Percentiles rank a stretch among this genome's conserved stretches.
Conservation (phyloP, 2,888 invertebrate genomes). For the Hypselothyrea guttata region DNA sequence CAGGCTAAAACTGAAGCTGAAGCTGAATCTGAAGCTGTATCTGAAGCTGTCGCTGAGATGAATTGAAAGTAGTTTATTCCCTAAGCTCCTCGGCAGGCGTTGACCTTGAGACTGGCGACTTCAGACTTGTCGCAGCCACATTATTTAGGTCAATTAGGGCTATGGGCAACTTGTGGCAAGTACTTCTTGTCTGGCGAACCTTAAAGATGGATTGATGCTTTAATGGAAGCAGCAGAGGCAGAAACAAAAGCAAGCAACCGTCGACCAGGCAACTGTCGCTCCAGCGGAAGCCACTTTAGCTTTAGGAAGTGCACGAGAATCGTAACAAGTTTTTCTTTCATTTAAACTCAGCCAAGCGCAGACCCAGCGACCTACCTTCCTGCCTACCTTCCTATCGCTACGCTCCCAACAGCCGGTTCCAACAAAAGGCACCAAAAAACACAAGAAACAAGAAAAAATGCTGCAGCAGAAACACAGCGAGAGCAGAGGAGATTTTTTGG, state of each 20-base stretch:
- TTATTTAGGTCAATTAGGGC: conserved; percentile 69
- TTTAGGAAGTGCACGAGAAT: conserved; percentile 66
- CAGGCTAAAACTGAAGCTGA: too few species aligned
- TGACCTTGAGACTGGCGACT: conserved; percentile 46
- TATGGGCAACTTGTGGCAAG: conserved; percentile 58
- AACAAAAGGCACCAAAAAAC: conserved; percentile 25
- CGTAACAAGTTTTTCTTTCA: conserved; percentile 75
- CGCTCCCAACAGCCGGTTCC: conserved; percentile 51
- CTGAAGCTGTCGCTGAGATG: conserved; percentile 12
- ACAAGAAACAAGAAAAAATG: conserved; percentile 2
- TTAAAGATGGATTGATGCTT: conserved; percentile 62
- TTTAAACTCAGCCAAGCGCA: conserved; percentile 67
- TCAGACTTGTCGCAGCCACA: conserved; percentile 50
- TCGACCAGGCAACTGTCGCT: conserved; percentile 10
- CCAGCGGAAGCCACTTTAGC: conserved; percentile 57
- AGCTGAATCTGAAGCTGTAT: too few species aligned
- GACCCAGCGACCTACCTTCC: conserved; percentile 22
- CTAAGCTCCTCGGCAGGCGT: conserved; percentile 16
- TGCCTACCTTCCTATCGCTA: conserved; percentile 18
- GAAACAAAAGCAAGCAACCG: conserved; percentile 22
- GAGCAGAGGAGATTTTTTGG: conserved; percentile 42
- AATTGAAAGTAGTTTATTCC: conserved; percentile 31
- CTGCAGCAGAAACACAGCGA: background rate
- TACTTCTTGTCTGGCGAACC: conserved; percentile 34
- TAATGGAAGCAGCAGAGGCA: conserved; percentile 32